These are phyloP conservation scores for Dunckerocampus dactyliophorus DNA, from an alignment of 2,113 vertebrate species.

Conservation along the genomic window DNA sequence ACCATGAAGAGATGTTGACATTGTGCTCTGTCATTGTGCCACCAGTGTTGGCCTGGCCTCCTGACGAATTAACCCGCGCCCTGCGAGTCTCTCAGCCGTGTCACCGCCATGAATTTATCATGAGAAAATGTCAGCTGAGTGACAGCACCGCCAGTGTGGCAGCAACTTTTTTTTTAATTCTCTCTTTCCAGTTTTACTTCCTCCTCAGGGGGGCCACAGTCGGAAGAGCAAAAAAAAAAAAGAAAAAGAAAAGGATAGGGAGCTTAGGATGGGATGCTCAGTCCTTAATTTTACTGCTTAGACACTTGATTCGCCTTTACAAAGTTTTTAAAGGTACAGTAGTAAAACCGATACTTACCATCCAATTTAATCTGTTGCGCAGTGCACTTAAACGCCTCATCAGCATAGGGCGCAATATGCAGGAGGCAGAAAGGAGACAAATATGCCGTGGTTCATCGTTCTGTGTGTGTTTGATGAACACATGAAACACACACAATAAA, in stretches of 20 bases:
- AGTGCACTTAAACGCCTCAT: no score
- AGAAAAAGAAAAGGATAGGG: neutral
- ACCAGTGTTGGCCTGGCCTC: slow-evolving; percentile 50
- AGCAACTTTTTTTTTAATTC: slow-evolving; percentile 1
- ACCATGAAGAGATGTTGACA: slow-evolving; percentile 45
- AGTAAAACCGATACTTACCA: no score
- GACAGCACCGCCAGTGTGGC: slow-evolving; percentile 25
- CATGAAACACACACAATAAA: no score
- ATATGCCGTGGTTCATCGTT: no score
- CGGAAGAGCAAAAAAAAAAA: neutral
- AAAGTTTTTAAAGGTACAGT: no score
- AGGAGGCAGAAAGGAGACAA: no score
- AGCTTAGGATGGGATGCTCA: no score
- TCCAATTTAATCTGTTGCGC: no score
- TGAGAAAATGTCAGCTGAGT: slow-evolving; percentile 49
- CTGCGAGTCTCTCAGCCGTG: slow-evolving; percentile 58
- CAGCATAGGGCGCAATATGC: no score
- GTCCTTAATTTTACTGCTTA: no score
- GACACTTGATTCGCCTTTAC: no score
- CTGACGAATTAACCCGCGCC: slow-evolving; percentile 62
- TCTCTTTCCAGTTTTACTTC: slow-evolving; percentile 12
- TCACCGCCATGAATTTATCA: slow-evolving; percentile 62
- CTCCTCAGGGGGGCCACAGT: neutral
- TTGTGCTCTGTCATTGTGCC: slow-evolving; percentile 55
- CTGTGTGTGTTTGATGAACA: no score